Evolutionary conservation across 2,797 vertebrate species (phyloP).

Genomic region (Galaxias olidus): DNA sequence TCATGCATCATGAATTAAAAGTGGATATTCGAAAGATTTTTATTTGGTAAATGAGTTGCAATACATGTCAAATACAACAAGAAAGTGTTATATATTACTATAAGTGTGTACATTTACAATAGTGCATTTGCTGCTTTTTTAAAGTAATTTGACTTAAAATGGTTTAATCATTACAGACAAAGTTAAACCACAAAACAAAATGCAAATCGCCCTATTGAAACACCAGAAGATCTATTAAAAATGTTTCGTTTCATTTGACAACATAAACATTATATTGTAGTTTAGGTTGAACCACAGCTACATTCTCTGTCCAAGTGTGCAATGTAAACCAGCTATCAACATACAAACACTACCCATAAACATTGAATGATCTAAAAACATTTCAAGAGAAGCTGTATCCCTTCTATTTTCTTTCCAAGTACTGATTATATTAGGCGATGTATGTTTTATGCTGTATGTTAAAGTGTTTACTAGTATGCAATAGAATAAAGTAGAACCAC

Average conservation of each 20-base stretch:
- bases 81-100: slow-evolving; percentile 41
- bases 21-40: slow-evolving; percentile 33
- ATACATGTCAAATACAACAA: slow-evolving; percentile 47
- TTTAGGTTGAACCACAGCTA: no score
- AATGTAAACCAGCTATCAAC: neutral
- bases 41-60: slow-evolving; percentile 60
- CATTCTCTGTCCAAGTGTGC: neutral
- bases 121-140: slow-evolving; percentile 10
- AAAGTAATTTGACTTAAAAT: no score
- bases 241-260: no score
- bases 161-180: neutral
- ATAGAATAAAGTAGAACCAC: no score
- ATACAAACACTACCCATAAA: neutral
- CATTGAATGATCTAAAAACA: neutral
- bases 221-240: no score
- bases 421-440: neutral
- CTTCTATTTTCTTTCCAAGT: neutral
- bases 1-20: slow-evolving; percentile 51
- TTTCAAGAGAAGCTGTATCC: neutral
- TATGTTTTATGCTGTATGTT: slow-evolving; percentile 3
- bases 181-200: neutral
- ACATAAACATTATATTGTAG: no score
- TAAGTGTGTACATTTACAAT: slow-evolving; percentile 63
- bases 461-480: slow-evolving; percentile 6
- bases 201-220: no score